Base-by-base conservation (phyloP, 2,888 invertebrate species). In the Coleophora flavipennella region DNA sequence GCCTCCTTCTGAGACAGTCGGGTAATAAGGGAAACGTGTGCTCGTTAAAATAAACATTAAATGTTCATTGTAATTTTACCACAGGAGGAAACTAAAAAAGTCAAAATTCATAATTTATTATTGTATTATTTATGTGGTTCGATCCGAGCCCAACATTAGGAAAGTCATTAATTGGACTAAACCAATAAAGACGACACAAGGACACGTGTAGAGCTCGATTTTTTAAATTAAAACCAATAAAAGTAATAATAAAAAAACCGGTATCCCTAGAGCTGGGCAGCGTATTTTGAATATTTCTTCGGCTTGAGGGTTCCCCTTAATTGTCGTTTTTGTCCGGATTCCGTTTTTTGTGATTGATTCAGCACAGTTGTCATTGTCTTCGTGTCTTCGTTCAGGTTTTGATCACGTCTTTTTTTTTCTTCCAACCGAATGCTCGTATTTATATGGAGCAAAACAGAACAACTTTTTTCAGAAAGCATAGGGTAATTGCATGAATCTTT, bases 291-390 rank as follows among this genome's bases (percentile, higher is more conserved):
- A 80, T 77, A 81, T 84, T 80, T 77, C 79, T 76, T 73, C 69
- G 66, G 70, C 49, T 66, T 67, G 71, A 61, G 63, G 59, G 55
- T 62, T 67, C 61, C 48, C 46, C 79, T 83, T 84, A 84, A 84
- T 84, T 84, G 81, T 83, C 74, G 81, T 83, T 83, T 83, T 84
- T 84, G 73, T 79, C 67, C 74, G 78, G 66, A 80, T 81, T 79
- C 80, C 73, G 68, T 80, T 83, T 83, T 84, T 83, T 83, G 78
- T 81, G 78, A 80, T 79, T 77, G 81, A 83, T 79, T 77, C 79
- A 75, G 71, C 76, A 20, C 81, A 80, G 83, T 83, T 80, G 80
- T 83, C 80, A 80, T 84, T 83, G 83, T 84, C 68, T 75, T 69
- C 77, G 75, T 83, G 83, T 84, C 68, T 75, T 69, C 77, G 75